These are phyloP conservation scores for Mechanitis messenoides DNA, from an alignment of 2,888 invertebrate species.

Conservation along the genomic window DNA sequence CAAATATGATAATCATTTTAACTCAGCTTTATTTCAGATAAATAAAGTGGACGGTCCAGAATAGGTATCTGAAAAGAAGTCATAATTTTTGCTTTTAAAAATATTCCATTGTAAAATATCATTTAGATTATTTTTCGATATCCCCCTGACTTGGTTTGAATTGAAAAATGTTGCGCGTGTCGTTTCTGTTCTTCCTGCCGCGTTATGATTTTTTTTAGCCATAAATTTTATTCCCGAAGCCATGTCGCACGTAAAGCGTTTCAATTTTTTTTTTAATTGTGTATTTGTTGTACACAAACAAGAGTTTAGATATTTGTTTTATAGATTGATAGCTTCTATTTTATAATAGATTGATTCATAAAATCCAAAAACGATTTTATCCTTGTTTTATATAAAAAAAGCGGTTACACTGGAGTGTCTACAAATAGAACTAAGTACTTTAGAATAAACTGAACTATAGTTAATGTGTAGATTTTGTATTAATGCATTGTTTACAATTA, in stretches of 20 bases:
- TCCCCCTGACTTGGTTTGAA: conserved; percentile 47
- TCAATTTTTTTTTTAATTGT: conserved; percentile 17
- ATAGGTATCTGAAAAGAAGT: no score
- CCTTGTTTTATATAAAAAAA: neutral
- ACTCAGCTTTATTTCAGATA: no score
- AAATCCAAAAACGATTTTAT: neutral
- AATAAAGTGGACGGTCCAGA: no score
- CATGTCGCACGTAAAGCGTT: conserved; percentile 23
- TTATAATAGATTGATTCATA: neutral
- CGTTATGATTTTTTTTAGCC: conserved; percentile 25
- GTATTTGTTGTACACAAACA: conserved; percentile 8
- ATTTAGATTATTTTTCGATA: conserved; percentile 50
- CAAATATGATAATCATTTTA: no score
- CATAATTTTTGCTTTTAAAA: no score
- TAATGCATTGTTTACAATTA: conserved; percentile 30
- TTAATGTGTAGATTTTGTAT: conserved; percentile 11
- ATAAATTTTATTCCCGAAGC: conserved; percentile 33
- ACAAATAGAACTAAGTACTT: neutral
- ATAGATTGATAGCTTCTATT: conserved; percentile 6
- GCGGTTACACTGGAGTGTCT: neutral
- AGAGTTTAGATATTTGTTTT: conserved; percentile 5
- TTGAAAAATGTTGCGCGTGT: conserved; percentile 50
- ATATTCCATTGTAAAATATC: conserved; percentile 39
- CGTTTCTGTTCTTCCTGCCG: conserved; percentile 30
- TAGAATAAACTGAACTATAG: no score